Conservation (phyloP, 2,797 vertebrate species). For the Macrochelys suwanniensis region DNA sequence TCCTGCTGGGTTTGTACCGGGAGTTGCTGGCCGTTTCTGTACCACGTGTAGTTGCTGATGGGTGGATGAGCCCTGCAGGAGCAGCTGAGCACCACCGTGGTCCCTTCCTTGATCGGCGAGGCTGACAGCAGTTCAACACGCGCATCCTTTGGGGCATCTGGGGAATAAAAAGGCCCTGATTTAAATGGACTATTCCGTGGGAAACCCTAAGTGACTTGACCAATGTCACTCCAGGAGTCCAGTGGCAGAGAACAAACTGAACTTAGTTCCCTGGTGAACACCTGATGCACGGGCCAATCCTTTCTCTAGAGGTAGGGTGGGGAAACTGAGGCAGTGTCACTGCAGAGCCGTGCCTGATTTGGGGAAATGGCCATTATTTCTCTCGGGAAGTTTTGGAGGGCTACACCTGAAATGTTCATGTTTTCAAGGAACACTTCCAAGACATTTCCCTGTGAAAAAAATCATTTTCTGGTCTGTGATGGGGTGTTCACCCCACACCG, state of each 20-base stretch:
- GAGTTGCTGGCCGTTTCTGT: rapidly evolving
- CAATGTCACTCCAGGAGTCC: neutral
- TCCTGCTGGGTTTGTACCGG: rapidly evolving
- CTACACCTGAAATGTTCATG: neutral
- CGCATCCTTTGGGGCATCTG: neutral
- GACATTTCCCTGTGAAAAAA: neutral
- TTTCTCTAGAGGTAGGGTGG: neutral
- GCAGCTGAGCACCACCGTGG: neutral
- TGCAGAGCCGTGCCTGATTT: neutral
- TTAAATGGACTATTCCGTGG: neutral
- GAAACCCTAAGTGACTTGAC: neutral
- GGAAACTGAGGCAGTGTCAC: neutral
- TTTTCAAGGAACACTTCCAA: neutral
- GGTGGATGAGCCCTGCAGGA: neutral
- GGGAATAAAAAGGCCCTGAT: neutral
- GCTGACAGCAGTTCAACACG: rapidly evolving
- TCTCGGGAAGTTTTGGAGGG: neutral
- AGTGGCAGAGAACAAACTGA: neutral
- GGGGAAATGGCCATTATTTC: neutral
- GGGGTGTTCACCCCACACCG: too few species aligned
- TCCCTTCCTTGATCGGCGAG: rapidly evolving
- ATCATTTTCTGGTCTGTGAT: neutral
- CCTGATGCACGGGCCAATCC: neutral
- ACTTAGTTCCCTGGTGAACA: neutral
- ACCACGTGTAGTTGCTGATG: neutral